Conservation (phyloP, 2,797 vertebrate genomes). For the Avahi laniger region DNA sequence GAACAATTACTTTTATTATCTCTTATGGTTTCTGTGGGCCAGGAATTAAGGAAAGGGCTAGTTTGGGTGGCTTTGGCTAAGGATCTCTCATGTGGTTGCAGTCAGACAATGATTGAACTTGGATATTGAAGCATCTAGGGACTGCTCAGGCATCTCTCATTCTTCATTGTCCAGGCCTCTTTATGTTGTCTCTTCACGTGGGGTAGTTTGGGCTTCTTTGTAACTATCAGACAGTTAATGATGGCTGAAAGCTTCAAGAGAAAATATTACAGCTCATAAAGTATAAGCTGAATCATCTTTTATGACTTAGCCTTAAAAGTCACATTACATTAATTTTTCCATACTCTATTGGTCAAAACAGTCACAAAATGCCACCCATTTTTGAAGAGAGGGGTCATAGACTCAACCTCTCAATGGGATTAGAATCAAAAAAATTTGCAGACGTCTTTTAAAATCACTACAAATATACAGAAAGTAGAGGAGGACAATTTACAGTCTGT, state of each 20-base stretch:
- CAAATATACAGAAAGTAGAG: neutral
- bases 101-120: neutral
- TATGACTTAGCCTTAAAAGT: neutral
- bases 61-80: neutral
- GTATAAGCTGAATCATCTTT: neutral
- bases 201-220: neutral
- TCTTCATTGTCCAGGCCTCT: neutral
- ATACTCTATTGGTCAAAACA: neutral
- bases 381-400: neutral
- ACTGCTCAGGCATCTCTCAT: neutral
- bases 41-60: neutral
- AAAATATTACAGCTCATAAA: neutral
- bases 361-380: neutral
- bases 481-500: neutral
- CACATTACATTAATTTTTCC: neutral
- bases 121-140: neutral
- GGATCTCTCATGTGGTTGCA: neutral
- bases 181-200: neutral
- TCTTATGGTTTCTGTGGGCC: neutral
- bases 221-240: neutral
- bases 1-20: constrained; percentile 30
- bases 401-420: neutral
- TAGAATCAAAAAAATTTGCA: neutral
- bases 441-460: neutral
- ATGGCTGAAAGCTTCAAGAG: neutral